phyloP scores from a whole-genome alignment of 2,797 vertebrate genomes.

The Pagetopsis macropterus region DNA sequence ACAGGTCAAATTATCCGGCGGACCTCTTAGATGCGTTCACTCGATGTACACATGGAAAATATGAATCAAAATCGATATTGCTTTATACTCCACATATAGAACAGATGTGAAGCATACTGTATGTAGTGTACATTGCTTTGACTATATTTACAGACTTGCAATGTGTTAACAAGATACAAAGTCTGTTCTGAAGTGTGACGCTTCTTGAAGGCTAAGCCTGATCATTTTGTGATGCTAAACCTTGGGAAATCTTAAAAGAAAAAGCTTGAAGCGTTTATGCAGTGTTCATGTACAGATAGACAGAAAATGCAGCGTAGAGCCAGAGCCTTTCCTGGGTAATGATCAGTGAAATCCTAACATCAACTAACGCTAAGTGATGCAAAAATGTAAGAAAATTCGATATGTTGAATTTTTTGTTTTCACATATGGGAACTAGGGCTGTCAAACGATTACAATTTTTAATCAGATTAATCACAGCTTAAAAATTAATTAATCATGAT shows the following conservation, averaged over 20 bases:
- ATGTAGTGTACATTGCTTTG: conserved; percentile 10
- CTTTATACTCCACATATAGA: background rate
- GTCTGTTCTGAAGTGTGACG: conserved; percentile 30
- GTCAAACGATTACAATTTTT: too few species aligned
- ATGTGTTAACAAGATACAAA: conserved; percentile 14
- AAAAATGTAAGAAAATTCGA: conserved; percentile 13
- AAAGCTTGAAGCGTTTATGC: conserved; percentile 33
- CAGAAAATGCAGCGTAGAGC: conserved; percentile 36
- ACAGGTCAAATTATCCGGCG: background rate
- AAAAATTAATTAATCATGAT: too few species aligned
- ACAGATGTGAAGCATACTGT: background rate
- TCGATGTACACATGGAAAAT: conserved; percentile 1
- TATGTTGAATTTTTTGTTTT: conserved; percentile 25
- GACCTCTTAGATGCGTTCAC: conserved; percentile 3
- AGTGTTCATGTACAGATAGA: conserved; percentile 28
- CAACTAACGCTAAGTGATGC: conserved; percentile 22
- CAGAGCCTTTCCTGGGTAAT: conserved; percentile 30
- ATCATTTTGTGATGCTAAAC: conserved; percentile 46
- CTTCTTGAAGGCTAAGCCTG: conserved; percentile 33
- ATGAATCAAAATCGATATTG: background rate
- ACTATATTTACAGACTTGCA: conserved; percentile 10
- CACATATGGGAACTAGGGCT: conserved; percentile 7
- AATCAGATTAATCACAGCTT: too few species aligned
- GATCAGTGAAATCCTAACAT: conserved; percentile 49
- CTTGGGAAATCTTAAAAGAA: conserved; percentile 49